These are phyloP conservation scores for Araneus ventricosus DNA, from an alignment of 1,140 invertebrate genomes.

Conservation along the genomic window DNA sequence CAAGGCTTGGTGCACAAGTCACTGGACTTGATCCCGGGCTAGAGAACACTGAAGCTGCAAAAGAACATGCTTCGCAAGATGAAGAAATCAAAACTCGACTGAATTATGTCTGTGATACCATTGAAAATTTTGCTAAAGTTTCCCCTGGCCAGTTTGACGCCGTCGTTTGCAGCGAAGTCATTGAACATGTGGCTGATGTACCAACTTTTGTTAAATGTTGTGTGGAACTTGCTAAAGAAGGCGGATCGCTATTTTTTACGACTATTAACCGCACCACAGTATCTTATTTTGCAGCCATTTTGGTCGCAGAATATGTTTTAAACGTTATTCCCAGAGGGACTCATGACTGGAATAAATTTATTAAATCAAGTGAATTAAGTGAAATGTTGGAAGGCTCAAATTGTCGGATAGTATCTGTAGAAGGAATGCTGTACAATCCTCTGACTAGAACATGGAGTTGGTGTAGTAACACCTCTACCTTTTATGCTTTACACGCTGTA, in stretches of 20 bases:
- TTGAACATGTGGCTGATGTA: conserved; percentile 93
- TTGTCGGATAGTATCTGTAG: conserved; percentile 82
- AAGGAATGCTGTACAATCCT: conserved; percentile 88
- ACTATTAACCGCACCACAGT: conserved; percentile 91
- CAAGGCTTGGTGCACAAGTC: conserved; percentile 88
- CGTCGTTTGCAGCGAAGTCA: conserved; percentile 92
- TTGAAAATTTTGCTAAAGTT: conserved; percentile 83
- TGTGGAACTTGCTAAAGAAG: conserved; percentile 82
- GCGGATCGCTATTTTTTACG: conserved; percentile 95
- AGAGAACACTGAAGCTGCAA: conserved; percentile 86
- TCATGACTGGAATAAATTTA: conserved; percentile 95
- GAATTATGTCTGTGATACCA: conserved; percentile 79
- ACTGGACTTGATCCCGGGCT: conserved; percentile 90
- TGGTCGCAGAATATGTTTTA: conserved; percentile 88
- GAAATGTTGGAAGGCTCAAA: conserved; percentile 83
- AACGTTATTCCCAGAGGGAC: conserved; percentile 89
- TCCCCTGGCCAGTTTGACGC: conserved; percentile 86
- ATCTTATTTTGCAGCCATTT: conserved; percentile 87
- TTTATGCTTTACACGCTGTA: conserved; percentile 88
- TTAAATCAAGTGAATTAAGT: conserved; percentile 88
- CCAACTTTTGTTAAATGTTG: conserved; percentile 88
- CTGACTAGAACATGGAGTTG: conserved; percentile 86
- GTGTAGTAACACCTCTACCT: conserved; percentile 83
- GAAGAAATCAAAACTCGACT: conserved; percentile 74
- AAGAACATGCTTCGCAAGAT: conserved; percentile 82